phyloP scores from a whole-genome alignment of 2,797 vertebrate species.

The Denticeps clupeoides region DNA sequence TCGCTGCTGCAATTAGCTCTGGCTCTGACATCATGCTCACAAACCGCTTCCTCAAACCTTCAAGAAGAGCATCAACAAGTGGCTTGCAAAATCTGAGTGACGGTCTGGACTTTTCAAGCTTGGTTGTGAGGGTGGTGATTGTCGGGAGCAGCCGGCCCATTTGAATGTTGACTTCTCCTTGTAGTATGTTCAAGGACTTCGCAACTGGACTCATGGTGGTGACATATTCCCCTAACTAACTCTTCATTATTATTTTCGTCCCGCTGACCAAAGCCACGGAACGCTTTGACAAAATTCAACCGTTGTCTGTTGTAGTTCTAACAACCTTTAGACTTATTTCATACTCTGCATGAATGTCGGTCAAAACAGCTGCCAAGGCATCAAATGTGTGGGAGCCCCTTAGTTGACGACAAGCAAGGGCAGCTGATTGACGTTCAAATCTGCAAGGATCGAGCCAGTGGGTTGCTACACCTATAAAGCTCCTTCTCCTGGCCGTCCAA shows the following conservation, averaged over 20 bases:
- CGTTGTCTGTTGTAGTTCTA: slow-evolving; percentile 4
- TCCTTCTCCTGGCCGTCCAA: slow-evolving; percentile 6
- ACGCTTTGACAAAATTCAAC: not conserved
- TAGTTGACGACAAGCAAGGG: slow-evolving; percentile 1
- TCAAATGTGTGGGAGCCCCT: slow-evolving; percentile 6
- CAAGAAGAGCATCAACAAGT: slow-evolving; percentile 6
- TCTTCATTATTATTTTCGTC: slow-evolving; percentile 4
- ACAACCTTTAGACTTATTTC: slow-evolving; percentile 2
- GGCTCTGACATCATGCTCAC: too few relatives aligned
- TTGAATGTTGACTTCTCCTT: slow-evolving; percentile 8
- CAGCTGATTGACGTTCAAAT: slow-evolving; percentile 4
- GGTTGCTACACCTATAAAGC: not conserved
- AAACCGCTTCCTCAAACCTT: not conserved
- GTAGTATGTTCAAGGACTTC: slow-evolving; percentile 2
- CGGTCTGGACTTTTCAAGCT: slow-evolving; percentile 1
- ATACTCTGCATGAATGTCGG: slow-evolving; percentile 9
- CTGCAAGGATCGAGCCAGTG: not conserved
- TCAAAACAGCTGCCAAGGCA: slow-evolving; percentile 4
- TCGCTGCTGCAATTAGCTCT: too few relatives aligned
- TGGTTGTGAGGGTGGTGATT: slow-evolving; percentile 4
- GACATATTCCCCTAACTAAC: slow-evolving; percentile 6
- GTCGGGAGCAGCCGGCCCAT: slow-evolving; percentile 10
- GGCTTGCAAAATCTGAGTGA: slow-evolving; percentile 9
- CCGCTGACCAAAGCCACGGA: slow-evolving; percentile 1
- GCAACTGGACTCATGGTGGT: slow-evolving; percentile 15